A percentile compares a stretch with the other conserved stretches of the same genome.
These are phyloP conservation scores for Choristoneura fumiferana DNA, from an alignment of 1,140 invertebrate species.

Conservation along the genomic window DNA sequence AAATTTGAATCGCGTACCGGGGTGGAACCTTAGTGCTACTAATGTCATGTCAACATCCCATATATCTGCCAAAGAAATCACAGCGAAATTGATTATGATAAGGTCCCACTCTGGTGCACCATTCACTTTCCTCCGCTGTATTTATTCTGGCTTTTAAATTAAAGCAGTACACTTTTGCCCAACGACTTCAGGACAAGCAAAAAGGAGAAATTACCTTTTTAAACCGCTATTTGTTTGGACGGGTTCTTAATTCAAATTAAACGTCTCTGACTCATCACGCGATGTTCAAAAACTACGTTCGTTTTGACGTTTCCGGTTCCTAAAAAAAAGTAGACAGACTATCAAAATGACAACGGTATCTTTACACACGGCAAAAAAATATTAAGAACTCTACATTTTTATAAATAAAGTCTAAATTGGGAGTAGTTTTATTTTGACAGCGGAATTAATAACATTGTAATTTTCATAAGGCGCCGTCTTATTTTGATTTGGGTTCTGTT, in stretches of 20 bases:
- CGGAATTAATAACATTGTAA: background rate
- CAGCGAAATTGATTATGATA: too few species aligned
- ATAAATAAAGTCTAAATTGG: slow-evolving; percentile 24
- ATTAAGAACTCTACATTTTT: slow-evolving; percentile 16
- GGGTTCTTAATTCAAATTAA: slow-evolving; percentile 11
- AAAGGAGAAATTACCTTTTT: slow-evolving; percentile 32
- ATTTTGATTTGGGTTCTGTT: slow-evolving; percentile 47
- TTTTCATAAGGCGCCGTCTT: slow-evolving; percentile 30
- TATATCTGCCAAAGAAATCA: too few species aligned
- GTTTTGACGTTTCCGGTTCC: slow-evolving; percentile 63
- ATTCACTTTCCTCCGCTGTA: too few species aligned
- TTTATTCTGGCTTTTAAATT: too few species aligned
- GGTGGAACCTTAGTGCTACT: too few species aligned
- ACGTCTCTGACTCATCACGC: slow-evolving; percentile 38
- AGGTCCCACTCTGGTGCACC: too few species aligned
- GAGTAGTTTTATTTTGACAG: background rate
- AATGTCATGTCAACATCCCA: too few species aligned
- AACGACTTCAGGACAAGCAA: too few species aligned
- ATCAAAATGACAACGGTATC: slow-evolving; percentile 26
- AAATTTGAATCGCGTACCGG: too few species aligned
- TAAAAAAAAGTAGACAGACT: slow-evolving; percentile 39
- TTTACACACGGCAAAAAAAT: background rate
- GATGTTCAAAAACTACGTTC: slow-evolving; percentile 48
- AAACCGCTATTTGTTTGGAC: slow-evolving; percentile 17
- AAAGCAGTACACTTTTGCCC: too few species aligned